phyloP scores from a whole-genome alignment of 2,888 invertebrate species.

The Amorpha juglandis region DNA sequence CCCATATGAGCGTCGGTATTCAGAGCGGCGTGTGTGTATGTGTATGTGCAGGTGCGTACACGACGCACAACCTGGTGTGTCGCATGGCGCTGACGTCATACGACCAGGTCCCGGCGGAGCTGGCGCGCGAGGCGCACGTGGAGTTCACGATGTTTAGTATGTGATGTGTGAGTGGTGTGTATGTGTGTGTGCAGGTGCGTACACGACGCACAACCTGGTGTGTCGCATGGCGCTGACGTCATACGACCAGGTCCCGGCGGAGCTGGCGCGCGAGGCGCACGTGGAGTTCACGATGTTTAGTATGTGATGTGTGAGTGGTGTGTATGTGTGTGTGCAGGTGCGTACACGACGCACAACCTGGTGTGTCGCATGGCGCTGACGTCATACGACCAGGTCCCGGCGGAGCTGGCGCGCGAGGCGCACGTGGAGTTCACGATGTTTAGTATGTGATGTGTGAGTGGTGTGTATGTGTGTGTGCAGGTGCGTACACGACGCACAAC shows the following conservation, averaged over 20 bases:
- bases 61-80: slow-evolving; percentile 97
- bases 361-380: slow-evolving; percentile 97
- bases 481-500: slow-evolving; percentile 98
- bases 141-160: slow-evolving; percentile 99
- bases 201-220: slow-evolving; percentile 98
- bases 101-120: slow-evolving; percentile 97
- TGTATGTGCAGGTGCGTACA: slow-evolving; percentile 92
- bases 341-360: slow-evolving; percentile 98
- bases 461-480: slow-evolving; percentile 73
- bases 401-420: slow-evolving; percentile 93
- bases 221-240: slow-evolving; percentile 97
- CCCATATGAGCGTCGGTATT: background rate
- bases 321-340: too few relatives aligned
- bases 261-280: slow-evolving; percentile 93
- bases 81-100: slow-evolving; percentile 97
- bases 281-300: slow-evolving; percentile 99
- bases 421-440: slow-evolving; percentile 99
- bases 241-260: slow-evolving; percentile 98
- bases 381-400: slow-evolving; percentile 98
- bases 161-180: too few relatives aligned
- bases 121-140: slow-evolving; percentile 94
- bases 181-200: too few relatives aligned
- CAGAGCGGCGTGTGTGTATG: background rate
- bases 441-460: too few relatives aligned
- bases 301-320: too few relatives aligned